Conservation (phyloP, 2,113 vertebrate species). For the Zosterops japonicus region DNA sequence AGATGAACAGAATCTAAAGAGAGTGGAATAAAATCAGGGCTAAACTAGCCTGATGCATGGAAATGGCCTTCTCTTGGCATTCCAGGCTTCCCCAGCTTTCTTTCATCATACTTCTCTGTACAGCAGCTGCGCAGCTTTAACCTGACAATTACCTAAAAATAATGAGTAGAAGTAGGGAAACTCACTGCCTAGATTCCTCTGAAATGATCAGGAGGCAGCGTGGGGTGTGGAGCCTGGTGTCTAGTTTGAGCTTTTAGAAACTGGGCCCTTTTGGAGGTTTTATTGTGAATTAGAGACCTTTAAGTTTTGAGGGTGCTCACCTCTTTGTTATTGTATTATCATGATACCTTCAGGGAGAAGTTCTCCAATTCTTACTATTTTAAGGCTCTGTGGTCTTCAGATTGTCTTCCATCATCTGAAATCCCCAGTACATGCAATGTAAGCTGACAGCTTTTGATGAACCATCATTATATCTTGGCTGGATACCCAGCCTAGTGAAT, state of each 20-base stretch:
- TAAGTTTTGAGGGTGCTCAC: neutral
- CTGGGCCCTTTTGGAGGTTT: neutral
- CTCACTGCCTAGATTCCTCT: neutral
- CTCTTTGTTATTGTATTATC: neutral
- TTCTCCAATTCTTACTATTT: neutral
- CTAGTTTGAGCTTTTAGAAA: neutral
- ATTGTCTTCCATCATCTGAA: neutral
- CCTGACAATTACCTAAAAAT: neutral
- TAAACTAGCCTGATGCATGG: neutral
- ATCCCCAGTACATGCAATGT: neutral
- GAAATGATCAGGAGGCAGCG: neutral
- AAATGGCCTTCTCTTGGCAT: neutral
- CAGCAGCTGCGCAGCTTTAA: neutral
- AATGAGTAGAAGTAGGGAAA: neutral
- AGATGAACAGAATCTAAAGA: neutral
- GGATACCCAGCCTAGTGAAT: conserved; percentile 42
- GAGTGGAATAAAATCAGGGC: neutral
- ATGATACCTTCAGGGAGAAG: neutral
- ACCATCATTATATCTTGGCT: conserved; percentile 62
- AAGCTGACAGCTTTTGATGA: conserved; percentile 50
- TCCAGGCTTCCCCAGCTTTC: neutral
- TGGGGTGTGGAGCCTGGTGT: accelerated
- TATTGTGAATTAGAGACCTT: neutral
- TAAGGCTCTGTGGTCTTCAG: neutral
- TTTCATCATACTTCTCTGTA: neutral